Conservation (phyloP, 2,888 invertebrate species). For the Melanotus villosus region DNA sequence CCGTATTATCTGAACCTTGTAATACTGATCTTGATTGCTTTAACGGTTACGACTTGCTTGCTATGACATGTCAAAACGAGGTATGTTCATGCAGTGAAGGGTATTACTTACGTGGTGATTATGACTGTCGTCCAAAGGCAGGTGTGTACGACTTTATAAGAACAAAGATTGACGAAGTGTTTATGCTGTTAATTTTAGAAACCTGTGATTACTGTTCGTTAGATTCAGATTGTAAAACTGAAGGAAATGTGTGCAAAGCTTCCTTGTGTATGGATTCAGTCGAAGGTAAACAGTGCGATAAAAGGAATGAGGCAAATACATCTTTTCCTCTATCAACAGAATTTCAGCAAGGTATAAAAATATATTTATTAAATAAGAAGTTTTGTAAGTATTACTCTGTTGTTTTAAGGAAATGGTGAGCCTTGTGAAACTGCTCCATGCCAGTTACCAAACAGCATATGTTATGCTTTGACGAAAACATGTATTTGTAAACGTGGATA, state of each 20-base stretch:
- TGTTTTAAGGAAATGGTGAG: no score
- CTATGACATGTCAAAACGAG: constrained; percentile 44
- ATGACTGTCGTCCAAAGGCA: constrained; percentile 48
- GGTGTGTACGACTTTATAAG: background rate
- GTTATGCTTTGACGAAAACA: constrained; percentile 31
- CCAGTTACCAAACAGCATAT: constrained; percentile 37
- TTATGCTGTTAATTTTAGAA: constrained; percentile 22
- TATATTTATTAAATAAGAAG: no score
- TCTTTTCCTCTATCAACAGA: no score
- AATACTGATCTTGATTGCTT: constrained; percentile 48
- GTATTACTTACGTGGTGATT: constrained; percentile 48
- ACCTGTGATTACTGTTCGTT: constrained; percentile 34
- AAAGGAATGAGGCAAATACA: no score
- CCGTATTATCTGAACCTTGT: constrained; percentile 40
- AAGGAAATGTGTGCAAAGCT: constrained; percentile 7
- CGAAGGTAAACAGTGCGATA: background rate
- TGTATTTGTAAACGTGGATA: constrained; percentile 47
- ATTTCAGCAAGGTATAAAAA: no score
- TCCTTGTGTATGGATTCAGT: constrained; percentile 12
- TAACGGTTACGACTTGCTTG: constrained; percentile 48
- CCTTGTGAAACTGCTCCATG: no score
- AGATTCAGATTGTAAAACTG: constrained; percentile 30
- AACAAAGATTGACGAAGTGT: background rate
- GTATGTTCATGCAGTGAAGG: constrained; percentile 50
- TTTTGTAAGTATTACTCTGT: no score